These are phyloP conservation scores for Miniopterus natalensis DNA, from an alignment of 2,113 vertebrate genomes.

Conservation along the genomic window DNA sequence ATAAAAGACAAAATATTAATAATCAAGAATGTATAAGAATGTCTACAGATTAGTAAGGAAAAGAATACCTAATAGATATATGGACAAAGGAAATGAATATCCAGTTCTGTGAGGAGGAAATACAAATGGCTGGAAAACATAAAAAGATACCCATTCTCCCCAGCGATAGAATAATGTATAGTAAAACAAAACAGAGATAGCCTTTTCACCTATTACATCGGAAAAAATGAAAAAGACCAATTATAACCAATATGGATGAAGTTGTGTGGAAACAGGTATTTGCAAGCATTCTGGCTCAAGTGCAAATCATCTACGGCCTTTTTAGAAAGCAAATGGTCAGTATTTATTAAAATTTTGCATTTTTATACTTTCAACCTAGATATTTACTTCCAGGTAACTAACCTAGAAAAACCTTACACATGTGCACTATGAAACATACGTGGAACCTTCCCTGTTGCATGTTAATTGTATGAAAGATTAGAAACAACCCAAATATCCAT, in stretches of 20 bases:
- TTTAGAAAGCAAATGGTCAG: neutral
- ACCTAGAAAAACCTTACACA: neutral
- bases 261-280: neutral
- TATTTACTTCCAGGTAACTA: neutral
- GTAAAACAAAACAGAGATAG: constrained; percentile 7
- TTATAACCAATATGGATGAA: neutral
- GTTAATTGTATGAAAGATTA: neutral
- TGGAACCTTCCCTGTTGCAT: neutral
- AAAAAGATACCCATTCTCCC: neutral
- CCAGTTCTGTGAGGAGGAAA: neutral
- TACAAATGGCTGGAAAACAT: neutral
- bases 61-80: neutral
- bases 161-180: neutral
- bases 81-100: neutral
- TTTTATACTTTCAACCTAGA: neutral
- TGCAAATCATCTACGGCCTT: neutral
- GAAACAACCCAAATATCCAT: too few species aligned
- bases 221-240: neutral
- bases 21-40: neutral
- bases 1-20: neutral
- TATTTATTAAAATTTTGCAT: neutral
- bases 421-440: neutral
- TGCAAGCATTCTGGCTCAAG: neutral
- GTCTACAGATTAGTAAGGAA: neutral
- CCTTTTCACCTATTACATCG: neutral